phyloP scores from a whole-genome alignment of 2,797 vertebrate species.

The Vireo griseus region DNA sequence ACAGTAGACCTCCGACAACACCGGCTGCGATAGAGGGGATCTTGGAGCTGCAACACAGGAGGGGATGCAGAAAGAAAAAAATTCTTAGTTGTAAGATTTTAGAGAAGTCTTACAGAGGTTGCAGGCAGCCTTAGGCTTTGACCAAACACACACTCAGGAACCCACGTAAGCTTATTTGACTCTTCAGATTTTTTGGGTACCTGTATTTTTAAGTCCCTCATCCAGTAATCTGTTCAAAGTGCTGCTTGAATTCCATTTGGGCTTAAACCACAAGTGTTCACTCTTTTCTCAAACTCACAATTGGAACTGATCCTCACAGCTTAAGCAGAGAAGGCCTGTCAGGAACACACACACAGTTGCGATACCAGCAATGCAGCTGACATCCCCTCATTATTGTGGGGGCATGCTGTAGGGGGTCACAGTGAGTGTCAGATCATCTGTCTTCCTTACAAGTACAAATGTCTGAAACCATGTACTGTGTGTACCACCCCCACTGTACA shows the following conservation, averaged over 20 bases:
- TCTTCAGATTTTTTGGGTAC: background rate
- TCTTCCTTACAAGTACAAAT: background rate
- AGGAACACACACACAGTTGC: background rate
- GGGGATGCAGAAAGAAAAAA: background rate
- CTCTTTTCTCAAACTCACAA: background rate
- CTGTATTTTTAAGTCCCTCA: background rate
- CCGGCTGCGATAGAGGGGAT: slow-evolving; percentile 87
- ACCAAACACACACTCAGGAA: background rate
- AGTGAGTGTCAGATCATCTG: background rate
- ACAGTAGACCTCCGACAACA: slow-evolving; percentile 87
- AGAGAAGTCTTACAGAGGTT: background rate
- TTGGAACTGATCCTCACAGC: background rate
- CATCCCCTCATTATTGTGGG: background rate
- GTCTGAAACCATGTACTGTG: background rate
- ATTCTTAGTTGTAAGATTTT: background rate
- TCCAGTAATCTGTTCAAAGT: background rate
- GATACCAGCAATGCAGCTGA: background rate
- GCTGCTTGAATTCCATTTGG: background rate
- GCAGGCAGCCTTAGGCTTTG: background rate
- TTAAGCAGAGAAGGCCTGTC: background rate
- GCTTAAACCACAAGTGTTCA: background rate
- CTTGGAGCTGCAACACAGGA: slow-evolving; percentile 70
- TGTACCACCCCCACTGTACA: fast-evolving
- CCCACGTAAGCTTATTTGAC: background rate
- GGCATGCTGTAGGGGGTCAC: background rate